Conservation (phyloP, 2,888 invertebrate species). For the Oligia latruncula region DNA sequence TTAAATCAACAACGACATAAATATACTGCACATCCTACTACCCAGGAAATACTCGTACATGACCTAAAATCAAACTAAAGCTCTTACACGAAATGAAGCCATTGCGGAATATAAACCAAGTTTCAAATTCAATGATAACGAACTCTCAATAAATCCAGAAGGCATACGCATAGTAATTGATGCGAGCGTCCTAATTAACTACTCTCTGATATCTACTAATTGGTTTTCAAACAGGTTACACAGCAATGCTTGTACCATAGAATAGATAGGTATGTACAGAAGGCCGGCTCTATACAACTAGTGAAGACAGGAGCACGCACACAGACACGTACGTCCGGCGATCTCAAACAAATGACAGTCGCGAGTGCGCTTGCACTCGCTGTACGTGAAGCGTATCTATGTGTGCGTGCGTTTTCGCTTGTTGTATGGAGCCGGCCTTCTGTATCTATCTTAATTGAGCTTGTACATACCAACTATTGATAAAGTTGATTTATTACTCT, state of each 20-base stretch:
- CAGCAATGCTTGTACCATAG: slow-evolving; percentile 22
- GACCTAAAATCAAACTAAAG: slow-evolving; percentile 39
- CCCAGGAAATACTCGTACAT: slow-evolving; percentile 6
- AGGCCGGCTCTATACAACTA: background rate
- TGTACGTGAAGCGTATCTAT: background rate
- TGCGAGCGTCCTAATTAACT: slow-evolving; percentile 69
- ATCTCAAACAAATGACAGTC: background rate
- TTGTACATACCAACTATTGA: slow-evolving; percentile 49
- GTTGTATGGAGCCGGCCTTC: background rate
- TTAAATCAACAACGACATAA: background rate
- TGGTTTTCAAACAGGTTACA: slow-evolving; percentile 72
- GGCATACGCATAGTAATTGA: slow-evolving; percentile 67
- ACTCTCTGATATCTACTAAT: slow-evolving; percentile 73
- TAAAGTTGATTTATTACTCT: slow-evolving; percentile 64
- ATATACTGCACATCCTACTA: background rate
- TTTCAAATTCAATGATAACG: slow-evolving; percentile 52
- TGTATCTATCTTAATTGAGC: background rate
- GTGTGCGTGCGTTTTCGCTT: background rate
- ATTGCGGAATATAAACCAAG: slow-evolving; percentile 43
- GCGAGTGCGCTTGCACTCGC: background rate
- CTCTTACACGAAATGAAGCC: slow-evolving; percentile 21
- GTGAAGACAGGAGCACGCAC: background rate
- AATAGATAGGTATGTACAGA: slow-evolving; percentile 1
- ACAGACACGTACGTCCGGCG: background rate
- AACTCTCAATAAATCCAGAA: slow-evolving; percentile 55